A percentile compares a stretch with the other conserved stretches of the same genome.
phyloP scores from a whole-genome alignment of 1,140 invertebrate species.

The Lutraria rhynchaena region DNA sequence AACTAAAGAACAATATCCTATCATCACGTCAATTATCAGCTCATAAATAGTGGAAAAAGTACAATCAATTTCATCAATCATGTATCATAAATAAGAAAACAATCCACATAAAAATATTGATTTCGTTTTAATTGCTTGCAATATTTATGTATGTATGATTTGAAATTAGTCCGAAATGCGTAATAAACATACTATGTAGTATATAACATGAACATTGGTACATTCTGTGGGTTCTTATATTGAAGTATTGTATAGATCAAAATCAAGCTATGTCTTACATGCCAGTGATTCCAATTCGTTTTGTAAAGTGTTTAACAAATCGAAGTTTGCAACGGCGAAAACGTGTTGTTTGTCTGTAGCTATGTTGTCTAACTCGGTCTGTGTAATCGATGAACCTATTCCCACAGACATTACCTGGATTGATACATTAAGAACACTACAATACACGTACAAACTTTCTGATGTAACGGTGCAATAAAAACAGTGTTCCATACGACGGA shows the following conservation, averaged over 20 bases:
- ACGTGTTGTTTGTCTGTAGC: conserved; percentile 64
- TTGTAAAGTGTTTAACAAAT: not conserved
- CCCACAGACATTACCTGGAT: conserved; percentile 60
- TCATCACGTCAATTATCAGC: no score
- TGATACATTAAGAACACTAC: conserved; percentile 60
- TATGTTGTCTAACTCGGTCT: conserved; percentile 58
- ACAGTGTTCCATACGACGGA: conserved; percentile 55
- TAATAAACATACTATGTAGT: no score
- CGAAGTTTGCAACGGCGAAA: conserved; percentile 60
- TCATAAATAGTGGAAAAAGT: no score
- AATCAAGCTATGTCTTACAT: conserved; percentile 1
- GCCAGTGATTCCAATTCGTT: conserved; percentile 7
- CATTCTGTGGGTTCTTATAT: no score
- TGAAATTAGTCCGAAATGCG: no score
- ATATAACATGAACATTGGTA: no score
- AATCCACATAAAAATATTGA: no score
- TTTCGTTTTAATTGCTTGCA: no score
- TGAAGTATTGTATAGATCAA: not conserved
- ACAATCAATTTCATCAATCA: no score
- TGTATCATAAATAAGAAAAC: no score
- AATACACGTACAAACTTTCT: conserved; percentile 62
- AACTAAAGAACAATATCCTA: no score
- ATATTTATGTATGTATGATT: no score
- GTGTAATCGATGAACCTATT: conserved; percentile 57
- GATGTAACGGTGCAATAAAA: conserved; percentile 61